Evolutionary conservation across 2,888 invertebrate genomes (phyloP).

Genomic region (Malacosoma neustria): DNA sequence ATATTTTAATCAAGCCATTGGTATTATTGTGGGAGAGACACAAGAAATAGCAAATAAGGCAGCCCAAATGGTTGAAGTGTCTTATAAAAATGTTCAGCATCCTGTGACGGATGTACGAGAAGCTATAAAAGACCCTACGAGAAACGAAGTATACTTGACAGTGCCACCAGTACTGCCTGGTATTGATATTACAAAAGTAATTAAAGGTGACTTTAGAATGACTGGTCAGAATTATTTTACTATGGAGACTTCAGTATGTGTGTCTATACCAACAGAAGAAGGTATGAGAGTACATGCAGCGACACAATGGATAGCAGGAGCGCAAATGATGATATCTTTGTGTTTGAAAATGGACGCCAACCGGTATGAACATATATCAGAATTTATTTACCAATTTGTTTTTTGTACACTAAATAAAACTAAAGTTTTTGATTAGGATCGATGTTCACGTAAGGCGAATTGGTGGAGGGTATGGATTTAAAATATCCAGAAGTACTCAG

Average conservation of each 20-base stretch:
- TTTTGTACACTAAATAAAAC: too few relatives aligned
- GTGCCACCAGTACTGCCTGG: constrained; percentile 32
- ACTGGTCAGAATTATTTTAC: constrained; percentile 81
- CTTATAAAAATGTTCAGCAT: constrained; percentile 50
- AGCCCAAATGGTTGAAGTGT: constrained; percentile 68
- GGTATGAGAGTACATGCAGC: constrained; percentile 77
- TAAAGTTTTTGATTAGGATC: constrained; percentile 68
- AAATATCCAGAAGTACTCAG: constrained; percentile 75
- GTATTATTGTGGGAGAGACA: constrained; percentile 72
- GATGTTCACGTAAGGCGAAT: constrained; percentile 66
- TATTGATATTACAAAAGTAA: constrained; percentile 42
- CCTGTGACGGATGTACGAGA: constrained; percentile 32
- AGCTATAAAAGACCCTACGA: constrained; percentile 23
- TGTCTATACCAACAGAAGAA: constrained; percentile 80
- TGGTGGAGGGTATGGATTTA: constrained; percentile 78
- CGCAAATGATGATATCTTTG: constrained; percentile 69
- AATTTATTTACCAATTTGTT: too few relatives aligned
- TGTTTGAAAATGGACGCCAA: constrained; percentile 72
- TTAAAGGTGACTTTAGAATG: constrained; percentile 63
- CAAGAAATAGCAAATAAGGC: constrained; percentile 70
- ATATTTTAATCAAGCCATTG: constrained; percentile 40
- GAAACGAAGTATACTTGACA: constrained; percentile 15
- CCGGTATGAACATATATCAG: too few relatives aligned
- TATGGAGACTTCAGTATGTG: constrained; percentile 80
- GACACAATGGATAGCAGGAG: constrained; percentile 75